phyloP scores from a whole-genome alignment of 2,888 invertebrate genomes.

The Neoscelio sp. region DNA sequence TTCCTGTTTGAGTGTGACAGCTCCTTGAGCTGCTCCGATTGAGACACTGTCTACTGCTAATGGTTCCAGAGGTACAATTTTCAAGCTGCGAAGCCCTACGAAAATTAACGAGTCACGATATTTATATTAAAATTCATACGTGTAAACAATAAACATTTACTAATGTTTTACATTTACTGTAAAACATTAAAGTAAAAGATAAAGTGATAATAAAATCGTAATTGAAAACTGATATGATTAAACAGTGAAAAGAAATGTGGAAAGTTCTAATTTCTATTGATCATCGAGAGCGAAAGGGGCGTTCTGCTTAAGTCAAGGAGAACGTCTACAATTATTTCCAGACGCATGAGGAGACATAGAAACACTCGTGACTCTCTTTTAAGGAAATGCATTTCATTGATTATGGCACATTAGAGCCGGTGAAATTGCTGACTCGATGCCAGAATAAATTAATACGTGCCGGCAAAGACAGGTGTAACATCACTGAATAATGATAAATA shows the following conservation, averaged over 20 bases:
- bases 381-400: slow-evolving; percentile 60
- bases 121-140: not conserved
- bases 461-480: slow-evolving; percentile 17
- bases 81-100: slow-evolving; percentile 86
- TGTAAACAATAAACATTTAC: not conserved
- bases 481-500: slow-evolving; percentile 27
- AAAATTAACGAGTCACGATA: not conserved
- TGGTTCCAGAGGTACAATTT: slow-evolving; percentile 86
- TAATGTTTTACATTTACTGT: too few species aligned
- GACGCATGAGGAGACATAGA: slow-evolving; percentile 51
- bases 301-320: slow-evolving; percentile 70
- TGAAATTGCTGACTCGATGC: slow-evolving; percentile 37
- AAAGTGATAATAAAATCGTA: slow-evolving; percentile 17
- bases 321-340: slow-evolving; percentile 70
- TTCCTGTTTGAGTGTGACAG: slow-evolving; percentile 87
- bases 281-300: slow-evolving; percentile 67
- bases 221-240: slow-evolving; percentile 10
- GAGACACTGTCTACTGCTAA: slow-evolving; percentile 84
- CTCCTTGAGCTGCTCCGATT: slow-evolving; percentile 84
- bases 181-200: not conserved
- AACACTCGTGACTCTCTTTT: slow-evolving; percentile 52
- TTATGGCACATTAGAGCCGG: slow-evolving; percentile 40
- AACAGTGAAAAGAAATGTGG: slow-evolving; percentile 41
- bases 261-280: slow-evolving; percentile 52
- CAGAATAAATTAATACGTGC: slow-evolving; percentile 31